Evolutionary conservation across 2,797 vertebrate genomes (phyloP).

Genomic region (Lepus townsendii): DNA sequence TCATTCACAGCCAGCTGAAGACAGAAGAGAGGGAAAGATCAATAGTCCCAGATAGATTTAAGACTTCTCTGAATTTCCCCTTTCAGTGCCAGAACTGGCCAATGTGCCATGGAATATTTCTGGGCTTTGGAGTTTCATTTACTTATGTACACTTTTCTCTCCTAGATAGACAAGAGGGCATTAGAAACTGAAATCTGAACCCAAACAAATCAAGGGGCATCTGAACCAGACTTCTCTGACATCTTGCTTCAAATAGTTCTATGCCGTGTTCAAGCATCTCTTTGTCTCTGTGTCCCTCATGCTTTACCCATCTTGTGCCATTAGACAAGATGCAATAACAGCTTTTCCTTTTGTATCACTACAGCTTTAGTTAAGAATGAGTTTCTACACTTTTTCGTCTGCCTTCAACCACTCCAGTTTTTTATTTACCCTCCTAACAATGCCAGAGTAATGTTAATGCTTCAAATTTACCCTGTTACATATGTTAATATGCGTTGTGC

Average conservation of each 20-base stretch:
- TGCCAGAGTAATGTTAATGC: not conserved
- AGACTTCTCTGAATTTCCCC: not conserved
- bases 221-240: not conserved
- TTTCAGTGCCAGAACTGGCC: not conserved
- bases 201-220: not conserved
- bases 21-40: not conserved
- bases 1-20: not conserved
- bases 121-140: not conserved
- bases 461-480: not conserved
- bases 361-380: not conserved
- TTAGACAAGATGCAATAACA: not conserved
- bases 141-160: not conserved
- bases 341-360: not conserved
- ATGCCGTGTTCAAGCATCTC: not conserved
- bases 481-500: not conserved
- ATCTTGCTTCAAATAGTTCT: not conserved
- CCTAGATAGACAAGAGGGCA: not conserved
- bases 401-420: not conserved
- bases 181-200: not conserved
- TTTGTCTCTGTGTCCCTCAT: not conserved
- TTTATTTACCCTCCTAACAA: not conserved
- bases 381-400: not conserved
- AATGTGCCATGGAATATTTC: not conserved
- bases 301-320: too few species aligned
- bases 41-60: not conserved